A percentile compares a stretch with the other conserved stretches of the same genome.
phyloP scores from a whole-genome alignment of 2,888 invertebrate species.

The Aproaerema taeniolella region DNA sequence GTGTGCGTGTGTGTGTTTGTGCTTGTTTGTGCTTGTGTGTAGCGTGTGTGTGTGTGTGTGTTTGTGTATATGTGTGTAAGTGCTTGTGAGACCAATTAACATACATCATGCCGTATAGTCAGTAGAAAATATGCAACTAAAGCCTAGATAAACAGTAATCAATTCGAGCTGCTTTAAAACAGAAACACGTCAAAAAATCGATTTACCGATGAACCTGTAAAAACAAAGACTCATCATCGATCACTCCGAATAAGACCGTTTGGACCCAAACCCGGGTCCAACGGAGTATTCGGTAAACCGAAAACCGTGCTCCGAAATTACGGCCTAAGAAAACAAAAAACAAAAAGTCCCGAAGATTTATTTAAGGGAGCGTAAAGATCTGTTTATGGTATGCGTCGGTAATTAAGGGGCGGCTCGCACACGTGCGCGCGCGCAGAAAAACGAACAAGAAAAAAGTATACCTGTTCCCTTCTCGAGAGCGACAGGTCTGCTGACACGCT shows the following conservation, averaged over 20 bases:
- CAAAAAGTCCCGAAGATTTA: conserved; percentile 57
- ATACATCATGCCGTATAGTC: too few relatives aligned
- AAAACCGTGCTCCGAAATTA: conserved; percentile 62
- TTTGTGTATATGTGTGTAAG: too few relatives aligned
- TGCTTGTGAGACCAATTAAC: too few relatives aligned
- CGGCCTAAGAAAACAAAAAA: conserved; percentile 68
- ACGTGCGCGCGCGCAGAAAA: conserved; percentile 72
- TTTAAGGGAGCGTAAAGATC: conserved; percentile 78
- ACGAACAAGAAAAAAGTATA: conserved; percentile 67
- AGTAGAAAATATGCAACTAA: too few relatives aligned
- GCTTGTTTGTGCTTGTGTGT: too few relatives aligned
- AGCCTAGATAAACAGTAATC: conserved; percentile 32
- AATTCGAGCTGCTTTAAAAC: conserved; percentile 18
- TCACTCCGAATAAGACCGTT: conserved; percentile 47
- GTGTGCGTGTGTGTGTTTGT: too few relatives aligned
- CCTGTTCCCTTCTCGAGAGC: conserved; percentile 63
- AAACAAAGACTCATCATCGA: conserved; percentile 67
- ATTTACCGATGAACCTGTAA: conserved; percentile 58
- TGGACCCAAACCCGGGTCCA: conserved; percentile 24
- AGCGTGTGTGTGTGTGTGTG: too few relatives aligned
- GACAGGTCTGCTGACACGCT: conserved; percentile 74
- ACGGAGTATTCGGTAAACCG: conserved; percentile 53
- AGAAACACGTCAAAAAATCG: conserved; percentile 30
- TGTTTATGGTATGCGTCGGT: conserved; percentile 78
- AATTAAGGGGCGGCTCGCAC: conserved; percentile 74